Base-by-base conservation (phyloP, 2,797 vertebrate genomes). In the Spea hammondii region DNA sequence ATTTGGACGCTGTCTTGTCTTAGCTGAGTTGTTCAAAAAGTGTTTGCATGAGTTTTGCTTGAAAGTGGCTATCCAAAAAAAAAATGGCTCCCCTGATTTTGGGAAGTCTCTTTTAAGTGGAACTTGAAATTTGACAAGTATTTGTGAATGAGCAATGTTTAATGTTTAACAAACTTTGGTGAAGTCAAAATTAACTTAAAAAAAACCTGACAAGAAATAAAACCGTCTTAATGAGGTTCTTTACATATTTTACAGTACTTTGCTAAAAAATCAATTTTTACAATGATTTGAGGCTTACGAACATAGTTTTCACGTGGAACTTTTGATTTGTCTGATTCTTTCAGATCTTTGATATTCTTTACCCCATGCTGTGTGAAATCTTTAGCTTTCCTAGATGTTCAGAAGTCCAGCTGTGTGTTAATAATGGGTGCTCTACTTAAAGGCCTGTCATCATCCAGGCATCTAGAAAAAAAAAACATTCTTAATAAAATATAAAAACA, bases 391-490 rank as follows among this genome's bases (percentile, higher is more conserved):
- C 47, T 77, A 65, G 17, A 49, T 81, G 53, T 60, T 53, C 64
- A 72, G 67, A 55, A 51, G 48, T 68, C 76, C 47, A 32, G 59
- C 17, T 71, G 79, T 65, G 74, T 17, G 32, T 85, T 86, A 84
- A 83, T 79, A 72, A 81, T 76, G 75, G 78, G 74, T 69, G 55
- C 62, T 88, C 83, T 79, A 79, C 83, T 84, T 80, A 80, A 70
- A 70, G 1, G 69, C 50, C 70, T 80, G 65, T 76, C 85, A 69
- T 83, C 82, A 66, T 69, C 66, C 72, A 78, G 68, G 75, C 53
- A 77, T 6, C 83, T 9, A 62, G 68, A 62, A 70, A 85, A 85
- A 85, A 67, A 82, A 32, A 62, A 62, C 9, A 62, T 51, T 71
- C 9, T 68, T 75, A 74, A 87, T 84, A 83, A 78, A 84, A 72